A percentile compares a stretch with the other conserved stretches of the same genome.
Conservation (phyloP, 2,113 vertebrate genomes). For the Alosa alosa region DNA sequence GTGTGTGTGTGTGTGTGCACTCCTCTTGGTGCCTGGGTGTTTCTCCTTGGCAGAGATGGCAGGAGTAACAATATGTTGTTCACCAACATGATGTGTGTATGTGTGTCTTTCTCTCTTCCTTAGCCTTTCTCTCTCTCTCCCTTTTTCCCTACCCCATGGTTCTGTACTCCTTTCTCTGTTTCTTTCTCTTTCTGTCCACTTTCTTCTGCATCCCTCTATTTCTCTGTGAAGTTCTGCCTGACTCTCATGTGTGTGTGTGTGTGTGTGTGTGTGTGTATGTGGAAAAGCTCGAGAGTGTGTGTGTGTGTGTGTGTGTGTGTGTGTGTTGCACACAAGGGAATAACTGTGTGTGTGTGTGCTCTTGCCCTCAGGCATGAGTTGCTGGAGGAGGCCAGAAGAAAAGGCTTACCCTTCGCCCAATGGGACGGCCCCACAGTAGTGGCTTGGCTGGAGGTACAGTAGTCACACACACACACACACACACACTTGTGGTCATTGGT, state of each 20-base stretch:
- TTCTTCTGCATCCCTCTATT: not conserved
- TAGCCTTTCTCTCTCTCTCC: not conserved
- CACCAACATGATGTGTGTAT: not conserved
- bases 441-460: slow-evolving; percentile 91
- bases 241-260: not conserved
- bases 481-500: not conserved
- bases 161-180: not conserved
- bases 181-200: not conserved
- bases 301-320: slow-evolving; percentile 20
- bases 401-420: slow-evolving; percentile 96
- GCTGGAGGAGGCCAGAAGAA: slow-evolving; percentile 94
- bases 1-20: slow-evolving; percentile 35
- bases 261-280: slow-evolving; percentile 16
- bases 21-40: not conserved
- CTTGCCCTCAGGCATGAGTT: slow-evolving; percentile 85
- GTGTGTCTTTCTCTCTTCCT: not conserved
- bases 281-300: slow-evolving; percentile 2
- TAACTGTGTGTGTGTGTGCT: not conserved
- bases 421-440: slow-evolving; percentile 98
- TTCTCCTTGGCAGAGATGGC: not conserved
- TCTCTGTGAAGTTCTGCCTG: not conserved
- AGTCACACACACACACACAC: not conserved
- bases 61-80: not conserved
- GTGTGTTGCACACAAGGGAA: not conserved
- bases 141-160: too few relatives aligned